These are phyloP conservation scores for Tetragnatha montana DNA, from an alignment of 2,888 invertebrate genomes.

Conservation along the genomic window DNA sequence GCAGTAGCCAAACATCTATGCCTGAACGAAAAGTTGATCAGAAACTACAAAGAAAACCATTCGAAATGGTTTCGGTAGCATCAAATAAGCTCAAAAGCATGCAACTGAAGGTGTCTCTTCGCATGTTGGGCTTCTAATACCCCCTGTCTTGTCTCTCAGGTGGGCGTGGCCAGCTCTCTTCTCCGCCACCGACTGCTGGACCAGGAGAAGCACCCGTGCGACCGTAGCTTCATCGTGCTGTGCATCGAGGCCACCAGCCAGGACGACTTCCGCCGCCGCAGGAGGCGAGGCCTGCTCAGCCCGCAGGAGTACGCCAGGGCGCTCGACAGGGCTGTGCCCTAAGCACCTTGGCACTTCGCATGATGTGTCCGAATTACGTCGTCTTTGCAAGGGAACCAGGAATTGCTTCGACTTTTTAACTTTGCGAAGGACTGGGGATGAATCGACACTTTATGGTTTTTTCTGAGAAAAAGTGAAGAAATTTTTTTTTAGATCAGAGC, in stretches of 20 bases:
- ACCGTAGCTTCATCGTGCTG: conserved; percentile 89
- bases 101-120: too few relatives aligned
- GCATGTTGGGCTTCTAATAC: too few relatives aligned
- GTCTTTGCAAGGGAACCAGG: background rate
- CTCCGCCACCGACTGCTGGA: conserved; percentile 85
- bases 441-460: too few relatives aligned
- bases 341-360: background rate
- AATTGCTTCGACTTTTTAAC: too few relatives aligned
- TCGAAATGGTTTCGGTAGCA: too few relatives aligned
- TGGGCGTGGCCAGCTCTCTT: conserved; percentile 86
- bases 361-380: conserved; percentile 1
- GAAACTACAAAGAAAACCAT: too few relatives aligned
- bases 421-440: background rate
- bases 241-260: conserved; percentile 87
- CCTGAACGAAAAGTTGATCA: too few relatives aligned
- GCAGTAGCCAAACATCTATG: too few relatives aligned
- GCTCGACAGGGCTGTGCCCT: conserved; percentile 40
- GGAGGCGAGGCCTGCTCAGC: conserved; percentile 26
- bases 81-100: too few relatives aligned
- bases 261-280: conserved; percentile 60
- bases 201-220: conserved; percentile 88
- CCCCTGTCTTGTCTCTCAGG: background rate
- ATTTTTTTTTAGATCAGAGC: too few relatives aligned
- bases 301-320: conserved; percentile 37
- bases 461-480: too few relatives aligned